phyloP scores from a whole-genome alignment of 2,888 invertebrate species.

The Troides aeacus region DNA sequence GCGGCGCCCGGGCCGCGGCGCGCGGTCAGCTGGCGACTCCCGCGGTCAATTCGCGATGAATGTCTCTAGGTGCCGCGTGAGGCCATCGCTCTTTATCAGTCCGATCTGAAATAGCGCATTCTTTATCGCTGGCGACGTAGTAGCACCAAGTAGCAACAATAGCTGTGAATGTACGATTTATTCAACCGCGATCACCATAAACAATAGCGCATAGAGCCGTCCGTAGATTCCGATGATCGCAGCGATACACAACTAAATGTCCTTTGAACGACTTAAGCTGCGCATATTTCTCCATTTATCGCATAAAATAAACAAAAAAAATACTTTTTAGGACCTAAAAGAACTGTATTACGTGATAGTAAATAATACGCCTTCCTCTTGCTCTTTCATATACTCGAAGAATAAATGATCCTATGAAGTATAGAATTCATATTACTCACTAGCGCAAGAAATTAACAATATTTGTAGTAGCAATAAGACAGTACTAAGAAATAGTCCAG shows the following conservation, averaged over 20 bases:
- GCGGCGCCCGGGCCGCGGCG: constrained; percentile 22
- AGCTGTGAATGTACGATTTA: constrained; percentile 29
- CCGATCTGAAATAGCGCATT: constrained; percentile 63
- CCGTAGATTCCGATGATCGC: constrained; percentile 22
- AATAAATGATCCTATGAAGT: too few relatives aligned
- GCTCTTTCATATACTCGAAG: too few relatives aligned
- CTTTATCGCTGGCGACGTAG: constrained; percentile 35
- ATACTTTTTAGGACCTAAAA: background rate
- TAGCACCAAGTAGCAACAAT: constrained; percentile 27
- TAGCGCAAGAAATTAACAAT: too few relatives aligned
- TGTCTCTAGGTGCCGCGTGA: constrained; percentile 50
- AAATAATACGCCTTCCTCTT: background rate
- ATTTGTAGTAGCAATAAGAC: too few relatives aligned
- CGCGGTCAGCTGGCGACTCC: constrained; percentile 41
- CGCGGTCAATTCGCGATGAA: constrained; percentile 63
- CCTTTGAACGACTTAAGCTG: constrained; percentile 12
- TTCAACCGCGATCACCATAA: constrained; percentile 27
- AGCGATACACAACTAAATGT: constrained; percentile 25
- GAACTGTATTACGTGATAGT: background rate
- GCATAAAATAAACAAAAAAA: background rate
- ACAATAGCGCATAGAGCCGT: constrained; percentile 28
- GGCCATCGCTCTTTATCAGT: constrained; percentile 60
- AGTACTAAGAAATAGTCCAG: too few relatives aligned
- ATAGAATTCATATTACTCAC: too few relatives aligned
- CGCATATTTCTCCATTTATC: background rate